Base-by-base conservation (phyloP, 2,113 vertebrate genomes). In the Glareola pratincola region DNA sequence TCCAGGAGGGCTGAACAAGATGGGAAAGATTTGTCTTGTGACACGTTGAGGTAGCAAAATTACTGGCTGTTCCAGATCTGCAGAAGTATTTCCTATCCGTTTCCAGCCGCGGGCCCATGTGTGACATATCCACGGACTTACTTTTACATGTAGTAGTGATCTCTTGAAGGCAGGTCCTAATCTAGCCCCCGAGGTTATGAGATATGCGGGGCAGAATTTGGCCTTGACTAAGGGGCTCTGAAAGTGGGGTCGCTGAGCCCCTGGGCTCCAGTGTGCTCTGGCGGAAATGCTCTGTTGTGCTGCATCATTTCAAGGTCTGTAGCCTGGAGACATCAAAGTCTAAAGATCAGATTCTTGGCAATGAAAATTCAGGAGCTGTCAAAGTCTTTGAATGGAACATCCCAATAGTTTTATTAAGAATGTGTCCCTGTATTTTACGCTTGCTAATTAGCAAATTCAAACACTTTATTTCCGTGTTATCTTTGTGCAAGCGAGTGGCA, bases 401-500 rank as follows among this genome's bases (percentile, higher is more conserved):
- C 68, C 83, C 59, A 36, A 43, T 16, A 60, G 91, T 91, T 95
- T 96, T 71, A 86, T 88, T 91, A 92, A 81, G 83, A 60, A 32
- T 5, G 2, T 5, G 3, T 72, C 77, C 84, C 80, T n/a, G 27
- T 56, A 5, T 87, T 94, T 96, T 87, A 85, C 47, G 57, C 72
- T 75, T 64, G 27, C 84, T 87, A 92, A 94, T 97, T 87, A 96
- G 77, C 86, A 73, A 96, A 92, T 69, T 62, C 86, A 85, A 81
- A 75, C 73, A 20, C 80, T 95, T 78, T 39, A 84, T 94, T 91
- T 89, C 80, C 37, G n/a, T 32, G 85, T 89, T 94, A 89, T 91
- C 76, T 96, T 89, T 96, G 92, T 92, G 95, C 94, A 91, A 68
- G 93, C 86, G 86, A 82, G 83, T 89, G 95, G 91, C 84, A 94